These are phyloP conservation scores for Nibea coibor DNA, from an alignment of 2,113 vertebrate species.

Conservation along the genomic window DNA sequence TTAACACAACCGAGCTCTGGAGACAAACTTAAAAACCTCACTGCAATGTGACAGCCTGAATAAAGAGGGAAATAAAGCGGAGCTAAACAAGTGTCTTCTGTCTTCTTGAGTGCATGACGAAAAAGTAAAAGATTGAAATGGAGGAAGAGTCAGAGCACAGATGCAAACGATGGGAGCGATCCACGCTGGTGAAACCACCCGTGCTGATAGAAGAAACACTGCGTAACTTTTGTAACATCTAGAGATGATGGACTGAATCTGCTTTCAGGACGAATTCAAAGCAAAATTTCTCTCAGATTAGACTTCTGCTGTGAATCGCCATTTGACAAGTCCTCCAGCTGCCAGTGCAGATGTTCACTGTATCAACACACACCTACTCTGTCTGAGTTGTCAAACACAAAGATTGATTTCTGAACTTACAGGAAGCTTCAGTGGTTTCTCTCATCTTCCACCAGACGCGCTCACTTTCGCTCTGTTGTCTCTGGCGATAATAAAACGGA, in stretches of 20 bases:
- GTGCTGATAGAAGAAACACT: not conserved
- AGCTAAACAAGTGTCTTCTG: not conserved
- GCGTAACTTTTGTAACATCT: too few relatives aligned
- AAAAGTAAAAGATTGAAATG: not conserved
- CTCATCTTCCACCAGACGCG: not conserved
- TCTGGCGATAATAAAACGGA: not conserved
- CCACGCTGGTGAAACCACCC: not conserved
- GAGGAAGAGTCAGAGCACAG: not conserved
- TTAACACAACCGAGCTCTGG: constrained; percentile 8
- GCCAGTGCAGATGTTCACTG: not conserved
- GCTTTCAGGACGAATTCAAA: not conserved
- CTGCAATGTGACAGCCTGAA: constrained; percentile 6
- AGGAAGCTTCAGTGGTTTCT: not conserved
- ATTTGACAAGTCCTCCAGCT: not conserved
- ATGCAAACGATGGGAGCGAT: constrained; percentile 2
- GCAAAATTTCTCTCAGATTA: not conserved
- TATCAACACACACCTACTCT: not conserved
- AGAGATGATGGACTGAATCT: not conserved
- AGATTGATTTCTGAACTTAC: not conserved
- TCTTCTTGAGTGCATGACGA: not conserved
- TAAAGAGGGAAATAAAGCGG: not conserved
- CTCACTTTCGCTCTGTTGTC: not conserved
- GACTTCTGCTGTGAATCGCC: too few relatives aligned
- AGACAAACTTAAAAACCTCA: constrained; percentile 21
- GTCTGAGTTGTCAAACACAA: not conserved